phyloP scores from a whole-genome alignment of 2,797 vertebrate species.

The Rhinophrynus dorsalis region DNA sequence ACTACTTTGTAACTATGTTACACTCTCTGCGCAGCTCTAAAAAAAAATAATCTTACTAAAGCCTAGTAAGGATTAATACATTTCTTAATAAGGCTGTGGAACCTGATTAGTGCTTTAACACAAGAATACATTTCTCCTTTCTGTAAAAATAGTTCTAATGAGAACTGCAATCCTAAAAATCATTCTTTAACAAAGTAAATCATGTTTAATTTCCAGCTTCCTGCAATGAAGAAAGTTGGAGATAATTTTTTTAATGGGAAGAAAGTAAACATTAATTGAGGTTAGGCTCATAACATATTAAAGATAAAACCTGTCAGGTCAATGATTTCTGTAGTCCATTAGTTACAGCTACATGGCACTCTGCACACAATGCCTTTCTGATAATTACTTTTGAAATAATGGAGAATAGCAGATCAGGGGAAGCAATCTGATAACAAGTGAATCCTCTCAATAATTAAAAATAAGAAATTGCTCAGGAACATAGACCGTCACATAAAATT shows the following conservation, averaged over 20 bases:
- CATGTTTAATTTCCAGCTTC: conserved; percentile 4
- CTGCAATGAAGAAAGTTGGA: conserved; percentile 14
- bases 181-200: conserved; percentile 16
- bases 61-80: too few relatives aligned
- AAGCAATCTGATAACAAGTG: conserved; percentile 40
- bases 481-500: conserved; percentile 13
- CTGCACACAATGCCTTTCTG: conserved; percentile 34
- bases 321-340: conserved; percentile 38
- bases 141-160: not conserved
- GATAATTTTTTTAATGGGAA: conserved; percentile 19
- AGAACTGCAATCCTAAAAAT: not conserved
- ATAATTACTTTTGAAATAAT: conserved; percentile 46
- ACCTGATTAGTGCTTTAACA: too few relatives aligned
- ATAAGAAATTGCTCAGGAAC: conserved; percentile 30
- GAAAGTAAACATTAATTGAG: conserved; percentile 40
- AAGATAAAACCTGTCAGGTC: conserved; percentile 33
- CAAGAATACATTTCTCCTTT: too few relatives aligned
- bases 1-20: too few relatives aligned
- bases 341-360: conserved; percentile 39
- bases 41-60: too few relatives aligned
- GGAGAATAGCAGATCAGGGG: conserved; percentile 34
- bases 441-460: conserved; percentile 31
- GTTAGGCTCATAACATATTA: conserved; percentile 35
- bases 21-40: too few relatives aligned
- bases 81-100: too few relatives aligned